Evolutionary conservation across 1,140 invertebrate genomes (phyloP).

Genomic region (Psilanteris sp.): DNA sequence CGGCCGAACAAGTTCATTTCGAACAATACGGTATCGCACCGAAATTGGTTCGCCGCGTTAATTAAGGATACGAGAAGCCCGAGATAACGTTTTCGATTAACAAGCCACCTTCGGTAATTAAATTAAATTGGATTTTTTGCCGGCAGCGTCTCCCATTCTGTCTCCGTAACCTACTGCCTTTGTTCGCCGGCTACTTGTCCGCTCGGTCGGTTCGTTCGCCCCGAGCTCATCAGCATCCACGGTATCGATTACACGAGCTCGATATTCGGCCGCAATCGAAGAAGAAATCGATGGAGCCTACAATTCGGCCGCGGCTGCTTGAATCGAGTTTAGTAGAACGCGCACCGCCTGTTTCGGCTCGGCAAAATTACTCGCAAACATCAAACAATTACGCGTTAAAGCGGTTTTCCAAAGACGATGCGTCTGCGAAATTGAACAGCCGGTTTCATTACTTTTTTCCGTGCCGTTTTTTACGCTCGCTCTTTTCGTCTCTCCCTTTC

Average conservation of each 20-base stretch:
- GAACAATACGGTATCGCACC: constrained; percentile 37
- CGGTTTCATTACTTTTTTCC: constrained; percentile 13
- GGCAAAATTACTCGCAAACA: constrained; percentile 45
- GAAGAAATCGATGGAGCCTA: constrained; percentile 59
- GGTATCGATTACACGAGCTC: constrained; percentile 54
- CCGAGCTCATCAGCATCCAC: constrained; percentile 26
- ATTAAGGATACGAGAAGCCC: constrained; percentile 36
- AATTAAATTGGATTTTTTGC: constrained; percentile 69
- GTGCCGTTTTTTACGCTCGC: no score
- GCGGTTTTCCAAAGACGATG: constrained; percentile 25
- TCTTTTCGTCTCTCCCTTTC: no score
- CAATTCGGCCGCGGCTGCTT: constrained; percentile 45
- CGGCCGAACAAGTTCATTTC: constrained; percentile 30
- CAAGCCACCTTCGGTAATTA: constrained; percentile 67
- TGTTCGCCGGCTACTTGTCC: constrained; percentile 52
- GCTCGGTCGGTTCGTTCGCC: constrained; percentile 45
- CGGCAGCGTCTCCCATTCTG: constrained; percentile 42
- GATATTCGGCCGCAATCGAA: constrained; percentile 61
- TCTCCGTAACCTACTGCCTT: constrained; percentile 59
- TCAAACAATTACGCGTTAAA: constrained; percentile 49
- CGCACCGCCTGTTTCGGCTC: constrained; percentile 29
- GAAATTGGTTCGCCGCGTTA: constrained; percentile 44
- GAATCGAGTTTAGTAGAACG: constrained; percentile 57
- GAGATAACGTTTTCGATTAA: constrained; percentile 57
- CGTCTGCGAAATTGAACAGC: constrained; percentile 3